Percentiles rank a stretch among this genome's conserved stretches.
Evolutionary conservation across 2,113 vertebrate species (phyloP).

Genomic region (Herpetotheres cachinnans): DNA sequence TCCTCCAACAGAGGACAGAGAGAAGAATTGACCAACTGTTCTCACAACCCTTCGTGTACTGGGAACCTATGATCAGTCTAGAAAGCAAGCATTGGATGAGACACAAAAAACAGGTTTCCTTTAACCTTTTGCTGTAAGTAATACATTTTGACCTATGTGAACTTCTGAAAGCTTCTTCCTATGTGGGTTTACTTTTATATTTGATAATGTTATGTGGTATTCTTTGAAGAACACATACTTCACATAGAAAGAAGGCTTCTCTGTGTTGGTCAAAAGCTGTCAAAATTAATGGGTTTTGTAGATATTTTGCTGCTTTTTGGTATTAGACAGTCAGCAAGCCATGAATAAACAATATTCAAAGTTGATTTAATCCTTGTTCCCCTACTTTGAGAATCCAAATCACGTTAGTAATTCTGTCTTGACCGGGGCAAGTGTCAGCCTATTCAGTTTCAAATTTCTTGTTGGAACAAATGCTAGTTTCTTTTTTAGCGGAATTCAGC

Average conservation of each 20-base stretch:
- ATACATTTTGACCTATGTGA: background rate
- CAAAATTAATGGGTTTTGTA: background rate
- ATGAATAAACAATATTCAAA: background rate
- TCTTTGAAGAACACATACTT: background rate
- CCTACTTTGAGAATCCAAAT: background rate
- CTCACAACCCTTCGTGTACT: background rate
- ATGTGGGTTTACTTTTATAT: fast-evolving
- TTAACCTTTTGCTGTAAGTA: background rate
- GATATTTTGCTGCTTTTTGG: background rate
- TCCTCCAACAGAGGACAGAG: background rate
- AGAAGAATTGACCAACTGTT: background rate
- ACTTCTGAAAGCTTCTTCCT: background rate
- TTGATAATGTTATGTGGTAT: background rate
- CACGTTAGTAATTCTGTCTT: background rate
- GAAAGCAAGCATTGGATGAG: background rate
- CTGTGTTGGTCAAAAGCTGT: background rate
- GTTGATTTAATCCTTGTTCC: background rate
- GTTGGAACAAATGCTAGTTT: background rate
- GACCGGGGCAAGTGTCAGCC: background rate
- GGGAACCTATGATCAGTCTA: background rate
- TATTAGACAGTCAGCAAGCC: background rate
- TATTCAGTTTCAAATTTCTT: background rate
- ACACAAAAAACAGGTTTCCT: background rate
- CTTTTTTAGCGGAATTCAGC: too few relatives aligned
- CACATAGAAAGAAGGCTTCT: background rate